Percentiles rank a stretch among this genome's conserved stretches.
These are phyloP conservation scores for Cavia porcellus DNA, from an alignment of 2,113 vertebrate species.

Conservation along the genomic window DNA sequence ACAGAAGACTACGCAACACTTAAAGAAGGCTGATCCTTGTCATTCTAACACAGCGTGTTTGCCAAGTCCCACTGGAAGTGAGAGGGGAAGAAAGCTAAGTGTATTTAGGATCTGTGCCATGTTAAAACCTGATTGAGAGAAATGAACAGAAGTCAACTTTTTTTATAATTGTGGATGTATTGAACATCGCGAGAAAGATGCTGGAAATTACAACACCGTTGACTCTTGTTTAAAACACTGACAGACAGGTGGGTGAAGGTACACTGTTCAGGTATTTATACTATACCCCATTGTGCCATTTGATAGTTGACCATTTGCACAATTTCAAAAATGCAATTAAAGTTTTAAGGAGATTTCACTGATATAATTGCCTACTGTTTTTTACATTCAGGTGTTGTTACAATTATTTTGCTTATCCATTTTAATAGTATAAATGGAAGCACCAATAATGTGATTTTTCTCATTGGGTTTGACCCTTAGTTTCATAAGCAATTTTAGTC, in stretches of 20 bases:
- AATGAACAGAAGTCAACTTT: not conserved
- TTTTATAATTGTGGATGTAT: not conserved
- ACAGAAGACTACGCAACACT: not conserved
- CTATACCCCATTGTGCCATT: not conserved
- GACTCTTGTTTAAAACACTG: not conserved
- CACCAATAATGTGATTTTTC: not conserved
- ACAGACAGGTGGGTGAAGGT: not conserved
- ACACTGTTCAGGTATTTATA: not conserved
- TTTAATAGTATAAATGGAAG: constrained; percentile 3
- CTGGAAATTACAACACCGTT: not conserved
- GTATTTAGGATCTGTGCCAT: not conserved
- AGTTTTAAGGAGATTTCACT: no score
- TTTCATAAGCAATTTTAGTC: not conserved
- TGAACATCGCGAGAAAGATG: not conserved
- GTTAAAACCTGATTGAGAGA: not conserved
- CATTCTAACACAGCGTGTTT: not conserved
- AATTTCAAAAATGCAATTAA: not conserved
- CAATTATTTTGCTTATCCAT: not conserved
- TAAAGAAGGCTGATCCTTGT: not conserved
- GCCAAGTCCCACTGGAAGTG: not conserved
- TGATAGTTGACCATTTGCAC: not conserved
- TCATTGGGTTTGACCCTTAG: not conserved
- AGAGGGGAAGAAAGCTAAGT: not conserved
- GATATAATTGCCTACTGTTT: not conserved
- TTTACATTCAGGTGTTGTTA: not conserved